A percentile compares a stretch with the other conserved stretches of the same genome.
Evolutionary conservation across 2,797 vertebrate genomes (phyloP).

Genomic region (Premnoplex brunnescens): DNA sequence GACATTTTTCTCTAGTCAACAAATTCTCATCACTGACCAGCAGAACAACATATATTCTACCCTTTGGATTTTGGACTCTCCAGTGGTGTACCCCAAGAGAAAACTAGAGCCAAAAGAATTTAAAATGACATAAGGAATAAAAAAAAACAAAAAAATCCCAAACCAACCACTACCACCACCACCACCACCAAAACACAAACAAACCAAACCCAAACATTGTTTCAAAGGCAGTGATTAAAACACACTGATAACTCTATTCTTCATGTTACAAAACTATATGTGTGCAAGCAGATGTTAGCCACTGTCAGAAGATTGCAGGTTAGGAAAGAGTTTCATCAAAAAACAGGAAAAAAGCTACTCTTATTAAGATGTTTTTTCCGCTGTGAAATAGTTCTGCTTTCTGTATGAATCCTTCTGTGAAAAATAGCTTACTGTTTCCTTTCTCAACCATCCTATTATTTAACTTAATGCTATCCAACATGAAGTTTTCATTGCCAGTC

Average conservation of each 20-base stretch:
- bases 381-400: background rate
- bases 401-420: background rate
- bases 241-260: background rate
- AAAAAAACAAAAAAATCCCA: too few species aligned
- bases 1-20: background rate
- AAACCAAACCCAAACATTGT: accelerated
- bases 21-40: background rate
- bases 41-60: background rate
- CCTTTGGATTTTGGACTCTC: background rate
- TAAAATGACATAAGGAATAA: background rate
- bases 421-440: background rate
- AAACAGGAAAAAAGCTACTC: background rate
- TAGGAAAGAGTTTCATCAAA: background rate
- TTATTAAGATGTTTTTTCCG: background rate
- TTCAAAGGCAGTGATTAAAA: background rate
- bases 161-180: too few species aligned
- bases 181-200: background rate
- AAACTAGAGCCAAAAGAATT: background rate
- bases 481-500: background rate
- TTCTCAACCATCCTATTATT: background rate
- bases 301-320: background rate
- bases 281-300: background rate
- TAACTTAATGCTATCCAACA: background rate
- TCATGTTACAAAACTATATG: background rate
- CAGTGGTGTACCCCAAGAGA: background rate